Conservation (phyloP, 2,888 invertebrate genomes). For the Agriotes lineatus region DNA sequence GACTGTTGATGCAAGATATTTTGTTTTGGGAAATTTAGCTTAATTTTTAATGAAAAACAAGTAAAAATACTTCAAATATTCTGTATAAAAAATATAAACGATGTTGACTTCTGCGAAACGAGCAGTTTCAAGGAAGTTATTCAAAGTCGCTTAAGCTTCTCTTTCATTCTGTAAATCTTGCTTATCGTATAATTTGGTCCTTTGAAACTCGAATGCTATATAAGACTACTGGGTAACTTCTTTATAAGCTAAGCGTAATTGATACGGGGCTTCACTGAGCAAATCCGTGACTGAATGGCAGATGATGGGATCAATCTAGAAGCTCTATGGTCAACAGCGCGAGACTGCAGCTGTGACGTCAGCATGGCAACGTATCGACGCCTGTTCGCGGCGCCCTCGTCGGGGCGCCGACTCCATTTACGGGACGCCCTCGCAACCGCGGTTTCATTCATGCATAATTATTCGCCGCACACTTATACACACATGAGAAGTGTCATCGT, state of each 20-base stretch:
- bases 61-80: too few species aligned
- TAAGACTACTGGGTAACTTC: background rate
- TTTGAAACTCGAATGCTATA: background rate
- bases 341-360: conserved; percentile 54
- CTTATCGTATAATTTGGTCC: too few species aligned
- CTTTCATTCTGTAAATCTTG: too few species aligned
- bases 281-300: conserved; percentile 11
- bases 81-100: too few species aligned
- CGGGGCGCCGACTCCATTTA: conserved; percentile 41
- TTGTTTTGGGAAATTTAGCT: too few species aligned
- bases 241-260: background rate
- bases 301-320: background rate
- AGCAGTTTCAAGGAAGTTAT: too few species aligned
- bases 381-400: conserved; percentile 43
- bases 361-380: conserved; percentile 44
- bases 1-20: too few species aligned
- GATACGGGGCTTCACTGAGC: background rate
- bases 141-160: too few species aligned
- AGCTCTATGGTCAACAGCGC: conserved; percentile 24
- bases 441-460: conserved; percentile 32
- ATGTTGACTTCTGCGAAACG: too few species aligned
- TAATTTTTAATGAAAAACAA: too few species aligned
- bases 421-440: conserved; percentile 5
- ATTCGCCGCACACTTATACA: background rate
- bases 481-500: conserved; percentile 13